Evolutionary conservation across 2,888 invertebrate genomes (phyloP), one percentile per base, ranked within the genome.

Genomic region (Gymnocheta viridis): DNA sequence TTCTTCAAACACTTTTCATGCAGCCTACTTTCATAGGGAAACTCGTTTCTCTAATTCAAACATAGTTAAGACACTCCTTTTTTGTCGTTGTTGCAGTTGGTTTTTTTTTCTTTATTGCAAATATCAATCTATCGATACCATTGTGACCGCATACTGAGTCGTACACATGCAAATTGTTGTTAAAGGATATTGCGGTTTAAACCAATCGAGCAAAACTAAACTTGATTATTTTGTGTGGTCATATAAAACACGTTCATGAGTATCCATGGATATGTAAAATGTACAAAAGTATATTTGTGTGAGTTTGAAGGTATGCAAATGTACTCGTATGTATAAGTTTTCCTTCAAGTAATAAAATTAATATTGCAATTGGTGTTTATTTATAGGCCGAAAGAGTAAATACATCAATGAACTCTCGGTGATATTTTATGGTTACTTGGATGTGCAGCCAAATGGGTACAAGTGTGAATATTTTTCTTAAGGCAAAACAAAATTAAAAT

Each of bases 151-250:
- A 85, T 73, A 82, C 69, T 70, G 69, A 82, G 78, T 64, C 84
- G 47, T 60, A 64, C 58, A 78, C 87, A 87, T 86, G 88, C 88
- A 90, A 90, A 89, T 90, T 89, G 89, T 86, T 89, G 90, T 87
- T 86, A 88, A 88, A 88, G 89, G 89, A 88, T 82, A 84, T 73
- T 89, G 90, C 86, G 90, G 89, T 89, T 89, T 88, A 88, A 90
- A 88, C 88, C 91, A 91, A 91, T 90, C 90, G 90, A 89, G 89
- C 89, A 89, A 89, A 80, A 90, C 90, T 89, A 89, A 91, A 91
- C 91, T 89, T 91, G 91, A 90, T 90, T 90, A 91, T 90, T 90
- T 91, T 87, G 84, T 89, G 90, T 86, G 90, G 90, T 89, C 77
- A 80, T 22, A 44, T 44, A 19, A 44, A 38, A 27, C 17, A 41